Base-by-base conservation (phyloP, 2,113 vertebrate genomes). In the Gnathonemus echidnorhynchus region DNA sequence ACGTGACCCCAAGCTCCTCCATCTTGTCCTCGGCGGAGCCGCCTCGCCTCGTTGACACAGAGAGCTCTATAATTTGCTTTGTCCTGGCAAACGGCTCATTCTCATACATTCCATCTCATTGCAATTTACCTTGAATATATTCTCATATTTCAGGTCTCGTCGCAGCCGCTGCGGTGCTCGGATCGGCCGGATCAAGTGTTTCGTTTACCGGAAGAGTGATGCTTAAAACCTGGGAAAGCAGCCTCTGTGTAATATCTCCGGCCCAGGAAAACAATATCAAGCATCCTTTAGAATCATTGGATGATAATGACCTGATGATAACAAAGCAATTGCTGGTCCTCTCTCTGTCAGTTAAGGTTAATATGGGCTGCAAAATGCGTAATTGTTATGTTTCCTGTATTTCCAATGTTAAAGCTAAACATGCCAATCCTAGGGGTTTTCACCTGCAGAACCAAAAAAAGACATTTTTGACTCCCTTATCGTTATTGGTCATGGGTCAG, bases 71-170 rank as follows among this genome's bases (percentile, higher is more conserved):
- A 84, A 80, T 5, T 87, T 90, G 90, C 90, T 91, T 90, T 27
- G 6, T 91, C 89, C 87, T 89, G 90, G 92, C 52, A 89, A 90
- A 58, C 87, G 90, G 66, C 92, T 91, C 90, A 94, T 95, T 94
- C 92, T 91, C 88, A 91, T 91, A 88, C 90, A 90, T 93, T 93
- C 91, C 88, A 92, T 70, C 88, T 88, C 86, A 90, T 91, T 90
- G 19, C 90, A 62, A 66, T 93, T 93, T 91, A 89, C 89, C 90
- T 58, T 84, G 90, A 93, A 92, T 90, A 53, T 53, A 77, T 91
- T 90, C 84, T 86, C 80, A 91, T 92, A 83, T 93, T 91, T 92
- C 85, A 53, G 85, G 88, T 70, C 89, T 90, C 89, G 85, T 90
- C 88, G 39, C 19, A 27, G 80, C 56, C 53, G 31, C 90, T 80